phyloP scores from a whole-genome alignment of 2,797 vertebrate genomes.

The Peromyscus eremicus region DNA sequence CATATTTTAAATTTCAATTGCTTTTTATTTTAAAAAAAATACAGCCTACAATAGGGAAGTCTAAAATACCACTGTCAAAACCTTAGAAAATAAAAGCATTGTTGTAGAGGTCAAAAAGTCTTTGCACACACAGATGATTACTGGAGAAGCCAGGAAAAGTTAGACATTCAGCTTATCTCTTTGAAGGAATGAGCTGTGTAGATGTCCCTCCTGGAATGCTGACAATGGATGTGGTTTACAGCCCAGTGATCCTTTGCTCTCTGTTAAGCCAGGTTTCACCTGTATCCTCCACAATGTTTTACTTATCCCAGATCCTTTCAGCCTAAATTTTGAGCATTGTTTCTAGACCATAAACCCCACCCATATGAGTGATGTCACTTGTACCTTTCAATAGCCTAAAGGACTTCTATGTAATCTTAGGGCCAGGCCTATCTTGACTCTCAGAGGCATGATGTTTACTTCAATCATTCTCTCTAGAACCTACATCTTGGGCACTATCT shows the following conservation, averaged over 20 bases:
- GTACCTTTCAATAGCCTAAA: background rate
- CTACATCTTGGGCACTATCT: background rate
- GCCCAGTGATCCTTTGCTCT: background rate
- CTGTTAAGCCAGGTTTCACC: background rate
- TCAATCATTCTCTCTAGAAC: background rate
- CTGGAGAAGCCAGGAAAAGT: background rate
- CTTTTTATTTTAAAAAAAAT: background rate
- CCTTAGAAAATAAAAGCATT: background rate
- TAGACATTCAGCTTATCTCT: too few relatives aligned
- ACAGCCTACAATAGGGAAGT: background rate
- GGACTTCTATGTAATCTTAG: background rate
- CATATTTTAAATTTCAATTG: background rate
- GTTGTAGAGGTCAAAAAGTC: background rate
- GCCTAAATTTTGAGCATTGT: background rate
- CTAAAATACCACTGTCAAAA: background rate
- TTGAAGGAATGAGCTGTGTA: background rate
- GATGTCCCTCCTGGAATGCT: background rate
- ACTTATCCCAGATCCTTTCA: too few relatives aligned
- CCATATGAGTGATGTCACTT: too few relatives aligned
- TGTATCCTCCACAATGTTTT: background rate
- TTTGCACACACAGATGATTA: background rate
- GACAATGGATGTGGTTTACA: background rate
- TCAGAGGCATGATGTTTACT: background rate
- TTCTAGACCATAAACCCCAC: background rate
- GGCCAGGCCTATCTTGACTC: background rate